Evolutionary conservation across 1,140 invertebrate species (phyloP).

Genomic region (Muscidifurax raptorellus): DNA sequence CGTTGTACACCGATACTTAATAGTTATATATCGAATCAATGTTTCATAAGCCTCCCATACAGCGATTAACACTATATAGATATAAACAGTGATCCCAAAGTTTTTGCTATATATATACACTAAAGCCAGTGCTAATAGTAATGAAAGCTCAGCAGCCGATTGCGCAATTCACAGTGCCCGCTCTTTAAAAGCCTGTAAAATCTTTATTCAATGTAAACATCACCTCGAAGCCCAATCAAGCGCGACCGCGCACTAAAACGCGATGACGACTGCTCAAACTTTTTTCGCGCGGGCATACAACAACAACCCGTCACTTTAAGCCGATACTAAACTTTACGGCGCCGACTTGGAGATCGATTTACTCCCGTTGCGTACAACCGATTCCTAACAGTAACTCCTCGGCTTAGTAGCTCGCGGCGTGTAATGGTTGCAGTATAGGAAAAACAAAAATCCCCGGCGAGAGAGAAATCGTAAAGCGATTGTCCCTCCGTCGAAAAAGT

Average conservation of each 20-base stretch:
- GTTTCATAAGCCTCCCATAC: neutral
- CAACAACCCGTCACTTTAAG: slow-evolving; percentile 1
- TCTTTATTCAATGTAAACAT: slow-evolving; percentile 38
- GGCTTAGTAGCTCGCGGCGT: neutral
- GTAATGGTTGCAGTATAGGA: neutral
- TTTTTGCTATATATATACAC: neutral
- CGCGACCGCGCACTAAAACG: slow-evolving; percentile 17
- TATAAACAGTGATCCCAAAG: neutral
- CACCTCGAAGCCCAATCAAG: slow-evolving; percentile 27
- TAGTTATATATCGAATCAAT: neutral
- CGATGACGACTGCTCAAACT: neutral
- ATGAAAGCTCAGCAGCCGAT: neutral
- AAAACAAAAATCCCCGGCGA: neutral
- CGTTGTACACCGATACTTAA: neutral
- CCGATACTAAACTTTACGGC: neutral
- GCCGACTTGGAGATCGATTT: too few species aligned
- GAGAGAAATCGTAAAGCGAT: neutral
- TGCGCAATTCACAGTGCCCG: slow-evolving; percentile 1
- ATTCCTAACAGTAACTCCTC: slow-evolving; percentile 5
- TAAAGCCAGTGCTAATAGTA: neutral
- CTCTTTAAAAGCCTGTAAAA: slow-evolving; percentile 16
- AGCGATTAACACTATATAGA: slow-evolving; percentile 20
- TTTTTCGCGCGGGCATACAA: neutral
- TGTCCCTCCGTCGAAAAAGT: neutral
- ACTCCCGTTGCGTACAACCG: slow-evolving; percentile 3